These are phyloP conservation scores for Ammodytes marinus DNA, from an alignment of 2,113 vertebrate genomes.

Conservation along the genomic window DNA sequence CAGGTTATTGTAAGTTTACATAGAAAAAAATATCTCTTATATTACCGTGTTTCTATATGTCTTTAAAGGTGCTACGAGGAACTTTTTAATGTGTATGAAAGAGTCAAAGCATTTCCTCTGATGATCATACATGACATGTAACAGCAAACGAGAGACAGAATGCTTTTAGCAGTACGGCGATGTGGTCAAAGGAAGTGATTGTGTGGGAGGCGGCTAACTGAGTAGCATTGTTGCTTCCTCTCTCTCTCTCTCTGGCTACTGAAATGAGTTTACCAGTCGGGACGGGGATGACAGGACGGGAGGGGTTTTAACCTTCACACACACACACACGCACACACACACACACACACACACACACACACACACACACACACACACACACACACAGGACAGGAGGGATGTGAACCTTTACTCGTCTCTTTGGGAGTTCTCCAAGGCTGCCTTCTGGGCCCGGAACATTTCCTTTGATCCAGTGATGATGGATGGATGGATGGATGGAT, in stretches of 20 bases:
- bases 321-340: too few relatives aligned
- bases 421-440: conserved; percentile 64
- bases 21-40: too few relatives aligned
- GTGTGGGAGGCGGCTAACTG: conserved; percentile 40
- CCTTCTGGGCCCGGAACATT: conserved; percentile 42
- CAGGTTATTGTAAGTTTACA: too few relatives aligned
- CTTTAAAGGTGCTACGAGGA: too few relatives aligned
- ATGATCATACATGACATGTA: too few relatives aligned
- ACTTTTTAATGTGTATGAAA: too few relatives aligned
- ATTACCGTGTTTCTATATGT: too few relatives aligned
- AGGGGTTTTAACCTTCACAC: conserved; percentile 11
- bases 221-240: conserved; percentile 38
- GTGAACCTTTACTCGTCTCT: conserved; percentile 62
- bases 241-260: conserved; percentile 6
- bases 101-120: too few relatives aligned
- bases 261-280: conserved; percentile 70
- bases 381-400: not conserved
- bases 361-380: too few relatives aligned
- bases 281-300: conserved; percentile 49
- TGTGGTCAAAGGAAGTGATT: conserved; percentile 31
- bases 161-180: conserved; percentile 8
- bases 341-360: too few relatives aligned
- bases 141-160: too few relatives aligned
- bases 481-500: not conserved
- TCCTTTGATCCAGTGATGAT: conserved; percentile 35